phyloP scores from a whole-genome alignment of 2,888 invertebrate species.

The Plagodis dolabraria region DNA sequence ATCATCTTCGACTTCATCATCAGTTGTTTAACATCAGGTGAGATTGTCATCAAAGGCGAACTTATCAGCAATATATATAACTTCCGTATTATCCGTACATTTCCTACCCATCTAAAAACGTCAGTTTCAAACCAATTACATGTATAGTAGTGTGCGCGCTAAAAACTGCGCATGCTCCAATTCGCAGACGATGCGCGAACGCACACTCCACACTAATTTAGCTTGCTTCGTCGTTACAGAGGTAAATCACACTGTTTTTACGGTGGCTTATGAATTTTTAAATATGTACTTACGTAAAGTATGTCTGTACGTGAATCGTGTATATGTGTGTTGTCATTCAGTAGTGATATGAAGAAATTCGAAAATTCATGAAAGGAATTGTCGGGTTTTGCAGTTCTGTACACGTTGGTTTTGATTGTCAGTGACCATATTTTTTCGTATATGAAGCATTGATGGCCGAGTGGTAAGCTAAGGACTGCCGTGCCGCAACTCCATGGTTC shows the following conservation, averaged over 20 bases:
- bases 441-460: no score
- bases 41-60: no score
- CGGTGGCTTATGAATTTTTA: conserved; percentile 11
- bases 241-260: conserved; percentile 15
- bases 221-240: conserved; percentile 1
- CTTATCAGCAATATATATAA: neutral
- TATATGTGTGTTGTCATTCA: no score
- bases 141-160: conserved; percentile 19
- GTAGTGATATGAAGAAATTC: no score
- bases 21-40: neutral
- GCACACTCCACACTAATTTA: conserved; percentile 20
- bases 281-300: neutral
- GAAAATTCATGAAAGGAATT: no score
- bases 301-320: no score
- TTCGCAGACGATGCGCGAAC: conserved; percentile 20
- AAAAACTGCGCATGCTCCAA: conserved; percentile 36
- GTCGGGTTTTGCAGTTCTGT: no score
- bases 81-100: neutral
- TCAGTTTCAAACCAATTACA: conserved; percentile 15
- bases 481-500: no score
- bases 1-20: neutral
- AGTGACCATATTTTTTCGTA: no score
- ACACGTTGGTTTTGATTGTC: no score
- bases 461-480: no score
- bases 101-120: conserved; percentile 8